Evolutionary conservation across 2,113 vertebrate genomes (phyloP).

Genomic region (Spea multiplicata): DNA sequence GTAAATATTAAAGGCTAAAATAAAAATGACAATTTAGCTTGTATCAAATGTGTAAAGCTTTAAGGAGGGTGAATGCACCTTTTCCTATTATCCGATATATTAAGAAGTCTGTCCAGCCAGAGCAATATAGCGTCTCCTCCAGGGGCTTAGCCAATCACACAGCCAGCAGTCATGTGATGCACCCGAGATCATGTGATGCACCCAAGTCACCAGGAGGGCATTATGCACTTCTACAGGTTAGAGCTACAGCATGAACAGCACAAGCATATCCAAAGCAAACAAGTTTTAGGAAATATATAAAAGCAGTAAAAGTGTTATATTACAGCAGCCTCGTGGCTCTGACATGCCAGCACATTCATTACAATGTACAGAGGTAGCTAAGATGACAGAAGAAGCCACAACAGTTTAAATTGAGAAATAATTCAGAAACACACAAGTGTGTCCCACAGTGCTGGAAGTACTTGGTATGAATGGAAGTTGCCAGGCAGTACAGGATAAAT

Average conservation of each 20-base stretch:
- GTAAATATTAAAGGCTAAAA: too few relatives aligned
- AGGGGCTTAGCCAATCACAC: conserved; percentile 1
- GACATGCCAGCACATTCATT: conserved; percentile 7
- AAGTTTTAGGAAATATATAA: conserved; percentile 1
- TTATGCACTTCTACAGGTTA: background rate
- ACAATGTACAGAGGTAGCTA: conserved; percentile 1
- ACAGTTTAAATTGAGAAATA: background rate
- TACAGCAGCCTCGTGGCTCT: background rate
- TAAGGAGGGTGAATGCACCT: conserved; percentile 26
- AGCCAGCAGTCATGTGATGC: conserved; percentile 5
- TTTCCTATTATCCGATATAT: background rate
- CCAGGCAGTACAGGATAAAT: conserved; percentile 82
- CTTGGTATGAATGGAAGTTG: conserved; percentile 96
- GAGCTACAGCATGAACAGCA: background rate
- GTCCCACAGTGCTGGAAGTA: conserved; percentile 81
- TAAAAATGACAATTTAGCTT: too few relatives aligned
- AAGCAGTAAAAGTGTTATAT: background rate
- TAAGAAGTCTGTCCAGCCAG: conserved; percentile 12
- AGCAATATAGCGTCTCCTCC: background rate
- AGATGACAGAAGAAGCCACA: conserved; percentile 12
- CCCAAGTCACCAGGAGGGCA: conserved; percentile 3
- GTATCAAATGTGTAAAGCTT: too few relatives aligned
- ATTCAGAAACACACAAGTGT: conserved; percentile 42
- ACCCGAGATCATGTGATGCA: background rate
- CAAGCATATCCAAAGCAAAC: background rate